Conservation (phyloP, 2,888 invertebrate genomes). For the Agapostemon virescens region DNA sequence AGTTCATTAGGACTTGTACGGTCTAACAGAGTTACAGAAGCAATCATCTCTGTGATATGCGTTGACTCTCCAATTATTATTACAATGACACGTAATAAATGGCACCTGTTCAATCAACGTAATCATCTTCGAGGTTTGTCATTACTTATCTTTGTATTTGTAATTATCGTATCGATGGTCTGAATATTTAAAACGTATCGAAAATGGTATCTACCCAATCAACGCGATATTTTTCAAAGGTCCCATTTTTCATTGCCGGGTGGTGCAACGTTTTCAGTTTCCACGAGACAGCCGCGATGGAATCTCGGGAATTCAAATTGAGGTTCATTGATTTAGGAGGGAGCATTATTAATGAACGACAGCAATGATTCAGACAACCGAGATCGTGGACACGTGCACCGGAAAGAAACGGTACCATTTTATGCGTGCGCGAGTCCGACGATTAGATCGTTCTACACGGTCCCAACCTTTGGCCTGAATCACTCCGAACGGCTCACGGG, state of each 20-base stretch:
- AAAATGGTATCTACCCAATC: background rate
- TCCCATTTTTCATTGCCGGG: background rate
- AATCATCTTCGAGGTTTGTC: background rate
- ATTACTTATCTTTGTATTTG: background rate
- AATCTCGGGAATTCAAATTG: background rate
- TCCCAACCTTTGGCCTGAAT: conserved; percentile 18
- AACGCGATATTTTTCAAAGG: background rate
- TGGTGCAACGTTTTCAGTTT: background rate
- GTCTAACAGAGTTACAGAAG: background rate
- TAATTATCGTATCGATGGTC: background rate
- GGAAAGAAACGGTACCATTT: conserved; percentile 5
- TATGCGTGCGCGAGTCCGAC: conserved; percentile 9
- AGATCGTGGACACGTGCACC: conserved; percentile 10
- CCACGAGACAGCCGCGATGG: background rate
- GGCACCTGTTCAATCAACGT: background rate
- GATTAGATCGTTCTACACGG: conserved; percentile 31
- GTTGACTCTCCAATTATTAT: background rate
- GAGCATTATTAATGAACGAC: background rate
- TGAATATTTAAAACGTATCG: background rate
- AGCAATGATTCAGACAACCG: conserved; percentile 6
- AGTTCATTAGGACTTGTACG: background rate
- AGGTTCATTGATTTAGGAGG: background rate
- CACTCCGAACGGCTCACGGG: conserved; percentile 12
- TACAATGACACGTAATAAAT: background rate
- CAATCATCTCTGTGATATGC: background rate